Conservation (phyloP, 2,797 vertebrate genomes). For the Rhabdophis nuchalis region DNA sequence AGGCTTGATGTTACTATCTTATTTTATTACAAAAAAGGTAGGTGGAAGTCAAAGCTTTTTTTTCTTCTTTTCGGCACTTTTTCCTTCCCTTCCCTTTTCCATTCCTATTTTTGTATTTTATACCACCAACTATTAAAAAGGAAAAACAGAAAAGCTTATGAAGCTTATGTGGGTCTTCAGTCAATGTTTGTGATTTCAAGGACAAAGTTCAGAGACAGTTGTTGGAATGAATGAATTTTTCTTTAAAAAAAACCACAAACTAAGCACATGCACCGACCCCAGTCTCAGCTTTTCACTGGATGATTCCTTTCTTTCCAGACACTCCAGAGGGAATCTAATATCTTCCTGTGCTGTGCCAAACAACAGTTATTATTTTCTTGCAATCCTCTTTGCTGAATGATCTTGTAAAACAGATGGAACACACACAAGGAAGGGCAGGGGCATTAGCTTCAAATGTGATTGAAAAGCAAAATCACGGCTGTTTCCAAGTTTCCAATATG, state of each 20-base stretch:
- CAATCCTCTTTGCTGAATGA: background rate
- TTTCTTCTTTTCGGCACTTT: too few species aligned
- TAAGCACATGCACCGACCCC: background rate
- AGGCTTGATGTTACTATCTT: too few species aligned
- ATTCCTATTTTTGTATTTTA: too few species aligned
- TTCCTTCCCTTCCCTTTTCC: too few species aligned
- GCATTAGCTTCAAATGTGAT: background rate
- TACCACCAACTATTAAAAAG: too few species aligned
- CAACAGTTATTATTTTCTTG: background rate
- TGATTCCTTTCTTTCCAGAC: background rate
- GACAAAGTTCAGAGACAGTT: background rate
- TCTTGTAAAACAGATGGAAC: constrained; percentile 6
- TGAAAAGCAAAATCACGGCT: constrained; percentile 7
- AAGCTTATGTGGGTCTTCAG: background rate
- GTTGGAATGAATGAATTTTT: background rate
- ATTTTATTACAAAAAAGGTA: too few species aligned
- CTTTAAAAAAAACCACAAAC: background rate
- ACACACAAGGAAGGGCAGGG: background rate
- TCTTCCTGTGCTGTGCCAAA: background rate
- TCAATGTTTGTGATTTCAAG: background rate
- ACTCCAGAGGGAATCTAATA: background rate
- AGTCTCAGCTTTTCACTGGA: background rate
- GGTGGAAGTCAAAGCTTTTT: too few species aligned
- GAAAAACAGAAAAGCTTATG: background rate
- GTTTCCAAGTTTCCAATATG: background rate